Evolutionary conservation across 2,888 invertebrate genomes (phyloP).

Genomic region (Cryptops parisi): DNA sequence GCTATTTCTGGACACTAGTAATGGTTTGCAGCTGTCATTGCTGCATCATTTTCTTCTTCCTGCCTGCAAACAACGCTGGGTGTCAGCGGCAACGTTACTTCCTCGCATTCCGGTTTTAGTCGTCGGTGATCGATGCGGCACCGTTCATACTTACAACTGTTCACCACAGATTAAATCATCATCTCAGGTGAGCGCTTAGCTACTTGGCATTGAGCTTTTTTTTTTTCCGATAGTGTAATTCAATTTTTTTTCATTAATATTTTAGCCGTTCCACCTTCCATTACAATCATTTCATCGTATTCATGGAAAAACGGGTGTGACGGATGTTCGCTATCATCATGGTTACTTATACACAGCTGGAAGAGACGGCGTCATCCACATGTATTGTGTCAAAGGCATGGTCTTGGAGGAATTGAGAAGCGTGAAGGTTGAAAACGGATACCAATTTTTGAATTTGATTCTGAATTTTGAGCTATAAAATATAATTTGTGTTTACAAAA

Average conservation of each 20-base stretch:
- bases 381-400: conserved; percentile 6
- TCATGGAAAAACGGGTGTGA: conserved; percentile 6
- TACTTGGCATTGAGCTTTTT: background rate
- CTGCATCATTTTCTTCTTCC: conserved; percentile 8
- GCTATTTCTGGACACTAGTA: background rate
- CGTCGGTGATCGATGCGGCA: conserved; percentile 9
- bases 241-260: background rate
- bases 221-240: background rate
- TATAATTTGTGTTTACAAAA: background rate
- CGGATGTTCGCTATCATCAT: conserved; percentile 4
- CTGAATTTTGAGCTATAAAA: background rate
- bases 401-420: conserved; percentile 1
- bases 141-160: conserved; percentile 1
- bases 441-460: background rate
- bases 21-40: conserved; percentile 2
- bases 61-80: conserved; percentile 9
- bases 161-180: too few relatives aligned
- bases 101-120: background rate
- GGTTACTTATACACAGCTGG: conserved; percentile 8
- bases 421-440: background rate
- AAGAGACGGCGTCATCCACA: conserved; percentile 7
- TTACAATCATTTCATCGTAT: conserved; percentile 5
- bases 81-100: conserved; percentile 5
- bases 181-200: background rate
- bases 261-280: background rate